These are phyloP conservation scores for Sorex araneus DNA, from an alignment of 2,113 vertebrate species.

Conservation along the genomic window DNA sequence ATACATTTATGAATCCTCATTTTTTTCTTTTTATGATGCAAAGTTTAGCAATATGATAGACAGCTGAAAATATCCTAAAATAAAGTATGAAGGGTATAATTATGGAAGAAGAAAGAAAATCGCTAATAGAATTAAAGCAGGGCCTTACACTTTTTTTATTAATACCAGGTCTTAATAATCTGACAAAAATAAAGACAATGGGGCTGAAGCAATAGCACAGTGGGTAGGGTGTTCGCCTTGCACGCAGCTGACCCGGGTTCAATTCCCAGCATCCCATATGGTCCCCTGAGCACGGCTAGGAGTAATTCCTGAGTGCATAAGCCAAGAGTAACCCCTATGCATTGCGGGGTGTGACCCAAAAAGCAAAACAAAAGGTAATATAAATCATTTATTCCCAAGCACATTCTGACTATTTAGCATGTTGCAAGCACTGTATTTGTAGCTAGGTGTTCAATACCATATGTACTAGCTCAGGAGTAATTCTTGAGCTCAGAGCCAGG, in stretches of 20 bases:
- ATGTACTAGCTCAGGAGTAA: background rate
- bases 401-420: background rate
- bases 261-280: too few species aligned
- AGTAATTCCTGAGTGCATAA: too few species aligned
- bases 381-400: constrained; percentile 36
- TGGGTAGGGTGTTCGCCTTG: too few species aligned
- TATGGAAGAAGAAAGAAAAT: background rate
- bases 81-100: constrained; percentile 35
- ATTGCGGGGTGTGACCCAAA: too few species aligned
- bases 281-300: too few species aligned
- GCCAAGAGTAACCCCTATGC: too few species aligned
- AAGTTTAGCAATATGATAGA: constrained; percentile 40
- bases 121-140: constrained; percentile 33
- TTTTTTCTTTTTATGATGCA: background rate
- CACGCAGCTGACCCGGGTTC: too few species aligned
- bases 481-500: too few species aligned
- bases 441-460: background rate
- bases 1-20: constrained; percentile 14
- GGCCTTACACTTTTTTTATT: constrained; percentile 57
- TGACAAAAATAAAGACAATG: too few species aligned
- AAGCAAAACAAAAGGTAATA: background rate
- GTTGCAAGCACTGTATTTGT: background rate
- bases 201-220: too few species aligned
- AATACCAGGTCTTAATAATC: background rate
- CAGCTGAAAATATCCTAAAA: constrained; percentile 33